A percentile compares a stretch with the other conserved stretches of the same genome.
These are phyloP conservation scores for Astreopora myriophthalma DNA, from an alignment of 64 coral and sea anemone species.

Conservation along the genomic window DNA sequence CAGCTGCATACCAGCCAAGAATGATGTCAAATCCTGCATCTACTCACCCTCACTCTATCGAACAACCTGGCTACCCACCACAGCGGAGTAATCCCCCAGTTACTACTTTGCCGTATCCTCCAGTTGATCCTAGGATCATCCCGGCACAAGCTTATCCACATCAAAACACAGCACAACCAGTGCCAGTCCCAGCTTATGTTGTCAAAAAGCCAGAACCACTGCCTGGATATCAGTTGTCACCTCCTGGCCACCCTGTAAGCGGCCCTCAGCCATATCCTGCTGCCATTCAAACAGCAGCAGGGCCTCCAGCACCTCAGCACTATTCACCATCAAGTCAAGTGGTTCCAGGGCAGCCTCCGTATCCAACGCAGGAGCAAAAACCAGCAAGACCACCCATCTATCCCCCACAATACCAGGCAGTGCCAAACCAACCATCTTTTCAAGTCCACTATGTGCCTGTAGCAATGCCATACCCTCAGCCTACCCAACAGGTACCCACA, in stretches of 20 bases:
- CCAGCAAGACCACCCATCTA: conserved; percentile 3
- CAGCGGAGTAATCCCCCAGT: background rate
- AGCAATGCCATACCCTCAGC: conserved; percentile 10
- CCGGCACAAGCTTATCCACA: background rate
- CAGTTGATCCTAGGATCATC: conserved; percentile 22
- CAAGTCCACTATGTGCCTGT: conserved; percentile 13
- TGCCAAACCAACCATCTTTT: conserved; percentile 8
- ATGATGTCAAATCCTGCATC: background rate
- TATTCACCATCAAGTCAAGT: background rate
- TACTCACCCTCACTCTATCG: background rate
- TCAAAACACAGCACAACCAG: background rate
- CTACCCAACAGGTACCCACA: background rate
- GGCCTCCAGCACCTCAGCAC: conserved; percentile 14
- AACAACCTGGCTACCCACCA: conserved; percentile 9
- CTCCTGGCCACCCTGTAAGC: background rate
- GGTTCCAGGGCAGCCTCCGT: background rate
- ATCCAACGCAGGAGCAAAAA: conserved; percentile 13
- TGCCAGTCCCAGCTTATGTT: conserved; percentile 11
- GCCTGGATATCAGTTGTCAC: background rate
- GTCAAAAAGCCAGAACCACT: conserved; percentile 23
- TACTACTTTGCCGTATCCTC: conserved; percentile 8
- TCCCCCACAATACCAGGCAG: conserved; percentile 39
- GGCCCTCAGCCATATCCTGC: conserved; percentile 13
- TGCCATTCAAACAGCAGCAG: background rate
- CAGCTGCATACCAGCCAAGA: conserved; percentile 27